Evolutionary conservation across 2,797 vertebrate species (phyloP).

Genomic region (Microctenopoma steveboyesi): DNA sequence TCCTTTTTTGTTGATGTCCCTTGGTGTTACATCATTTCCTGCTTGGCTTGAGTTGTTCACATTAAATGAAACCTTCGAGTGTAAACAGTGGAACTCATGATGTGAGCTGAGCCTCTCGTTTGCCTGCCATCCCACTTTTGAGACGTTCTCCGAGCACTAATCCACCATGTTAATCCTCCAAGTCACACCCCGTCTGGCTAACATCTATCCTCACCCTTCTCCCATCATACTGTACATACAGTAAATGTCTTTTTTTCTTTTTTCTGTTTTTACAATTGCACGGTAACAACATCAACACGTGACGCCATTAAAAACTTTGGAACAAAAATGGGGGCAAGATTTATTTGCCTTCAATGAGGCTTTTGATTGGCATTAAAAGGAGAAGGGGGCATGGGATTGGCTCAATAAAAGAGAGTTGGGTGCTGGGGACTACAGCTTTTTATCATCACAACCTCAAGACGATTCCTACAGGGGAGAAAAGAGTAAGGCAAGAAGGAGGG

Average conservation of each 20-base stretch:
- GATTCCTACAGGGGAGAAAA: constrained; percentile 47
- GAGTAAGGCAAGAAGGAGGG: constrained; percentile 57
- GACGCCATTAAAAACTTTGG: constrained; percentile 73
- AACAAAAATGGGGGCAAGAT: constrained; percentile 41
- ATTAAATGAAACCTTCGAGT: constrained; percentile 23
- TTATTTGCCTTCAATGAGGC: not conserved
- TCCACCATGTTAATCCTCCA: constrained; percentile 3
- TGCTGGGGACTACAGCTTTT: constrained; percentile 49
- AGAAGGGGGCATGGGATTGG: constrained; percentile 23
- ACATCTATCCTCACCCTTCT: not conserved
- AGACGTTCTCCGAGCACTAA: constrained; percentile 1
- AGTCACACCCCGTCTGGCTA: not conserved
- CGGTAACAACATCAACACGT: constrained; percentile 78
- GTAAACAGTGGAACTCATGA: constrained; percentile 56
- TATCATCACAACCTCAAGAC: constrained; percentile 57
- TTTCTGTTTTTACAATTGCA: constrained; percentile 73
- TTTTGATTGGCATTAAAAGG: constrained; percentile 22
- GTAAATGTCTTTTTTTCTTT: constrained; percentile 14
- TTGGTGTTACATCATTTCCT: constrained; percentile 1
- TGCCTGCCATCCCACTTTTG: constrained; percentile 9
- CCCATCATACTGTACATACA: not conserved
- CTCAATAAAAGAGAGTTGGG: constrained; percentile 44
- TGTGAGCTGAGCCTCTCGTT: not conserved
- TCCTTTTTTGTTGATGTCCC: constrained; percentile 18
- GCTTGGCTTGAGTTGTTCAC: constrained; percentile 18